These are phyloP conservation scores for Rhamphomyia laevipes DNA, from an alignment of 2,888 invertebrate species.

Conservation along the genomic window DNA sequence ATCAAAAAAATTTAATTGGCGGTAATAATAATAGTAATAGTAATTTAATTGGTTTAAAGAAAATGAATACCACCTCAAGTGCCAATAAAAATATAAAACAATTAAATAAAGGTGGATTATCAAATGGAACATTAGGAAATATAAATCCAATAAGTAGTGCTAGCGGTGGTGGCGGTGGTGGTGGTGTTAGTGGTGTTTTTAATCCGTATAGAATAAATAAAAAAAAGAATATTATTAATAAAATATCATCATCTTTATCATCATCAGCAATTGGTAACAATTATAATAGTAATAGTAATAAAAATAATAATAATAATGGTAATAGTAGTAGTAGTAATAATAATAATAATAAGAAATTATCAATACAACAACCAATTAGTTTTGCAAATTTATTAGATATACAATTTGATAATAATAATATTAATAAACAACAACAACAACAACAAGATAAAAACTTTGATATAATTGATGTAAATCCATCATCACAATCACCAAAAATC, in stretches of 20 bases:
- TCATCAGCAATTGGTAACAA: background rate
- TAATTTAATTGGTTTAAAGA: too few relatives aligned
- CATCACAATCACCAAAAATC: background rate
- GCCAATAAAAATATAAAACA: too few relatives aligned
- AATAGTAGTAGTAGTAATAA: background rate
- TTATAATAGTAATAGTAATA: background rate
- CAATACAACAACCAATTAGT: slow-evolving; percentile 6
- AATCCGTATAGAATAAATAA: background rate
- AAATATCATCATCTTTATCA: background rate
- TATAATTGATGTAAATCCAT: background rate
- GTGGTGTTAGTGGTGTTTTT: too few relatives aligned
- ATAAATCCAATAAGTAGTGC: too few relatives aligned
- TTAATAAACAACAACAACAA: background rate
- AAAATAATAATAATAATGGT: background rate
- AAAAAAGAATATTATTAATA: background rate
- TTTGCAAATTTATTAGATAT: slow-evolving; percentile 11
- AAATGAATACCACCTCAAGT: too few relatives aligned
- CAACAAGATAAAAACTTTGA: background rate
- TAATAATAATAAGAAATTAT: background rate
- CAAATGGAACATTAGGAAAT: too few relatives aligned
- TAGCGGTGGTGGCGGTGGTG: too few relatives aligned
- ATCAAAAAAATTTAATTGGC: too few relatives aligned
- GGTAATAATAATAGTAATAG: too few relatives aligned
- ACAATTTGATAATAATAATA: background rate
- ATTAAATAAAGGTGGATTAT: too few relatives aligned